A percentile compares a stretch with the other conserved stretches of the same genome.
Evolutionary conservation across 2,797 vertebrate species (phyloP).

Genomic region (Oryzias dopingdopingensis): DNA sequence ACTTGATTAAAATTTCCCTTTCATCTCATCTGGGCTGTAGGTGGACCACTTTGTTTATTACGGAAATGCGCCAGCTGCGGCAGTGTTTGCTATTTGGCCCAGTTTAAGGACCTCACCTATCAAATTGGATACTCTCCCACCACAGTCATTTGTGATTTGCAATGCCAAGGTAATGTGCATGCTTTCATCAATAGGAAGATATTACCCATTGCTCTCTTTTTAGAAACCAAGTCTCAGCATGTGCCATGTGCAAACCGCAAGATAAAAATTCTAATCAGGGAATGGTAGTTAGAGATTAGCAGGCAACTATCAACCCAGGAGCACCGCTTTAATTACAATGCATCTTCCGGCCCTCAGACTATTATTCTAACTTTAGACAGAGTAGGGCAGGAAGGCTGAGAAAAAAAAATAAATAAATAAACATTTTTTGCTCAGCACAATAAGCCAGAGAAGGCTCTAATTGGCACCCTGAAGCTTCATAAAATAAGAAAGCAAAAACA

Average conservation of each 20-base stretch:
- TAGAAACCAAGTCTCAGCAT: conserved; percentile 17
- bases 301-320: conserved; percentile 34
- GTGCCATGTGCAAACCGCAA: not conserved
- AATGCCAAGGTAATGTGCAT: not conserved
- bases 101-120: too few relatives aligned
- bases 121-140: not conserved
- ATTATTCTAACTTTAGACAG: conserved; percentile 45
- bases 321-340: conserved; percentile 67
- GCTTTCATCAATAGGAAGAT: conserved; percentile 1
- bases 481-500: conserved; percentile 1
- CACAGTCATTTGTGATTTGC: not conserved
- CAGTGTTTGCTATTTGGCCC: too few relatives aligned
- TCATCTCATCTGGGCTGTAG: too few relatives aligned
- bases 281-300: conserved; percentile 29
- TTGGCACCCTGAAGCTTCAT: conserved; percentile 24
- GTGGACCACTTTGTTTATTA: too few relatives aligned
- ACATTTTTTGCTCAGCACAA: conserved; percentile 13
- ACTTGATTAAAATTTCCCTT: too few relatives aligned
- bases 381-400: conserved; percentile 12
- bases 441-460: conserved; percentile 14
- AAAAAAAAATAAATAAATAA: conserved; percentile 10
- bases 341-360: conserved; percentile 45
- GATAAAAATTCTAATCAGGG: conserved; percentile 30
- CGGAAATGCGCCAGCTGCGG: too few relatives aligned
- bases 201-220: conserved; percentile 11